Evolutionary conservation across 2,797 vertebrate genomes (phyloP), one percentile per base, ranked within the genome.

Genomic region (Hyperoplus lanceolatus): DNA sequence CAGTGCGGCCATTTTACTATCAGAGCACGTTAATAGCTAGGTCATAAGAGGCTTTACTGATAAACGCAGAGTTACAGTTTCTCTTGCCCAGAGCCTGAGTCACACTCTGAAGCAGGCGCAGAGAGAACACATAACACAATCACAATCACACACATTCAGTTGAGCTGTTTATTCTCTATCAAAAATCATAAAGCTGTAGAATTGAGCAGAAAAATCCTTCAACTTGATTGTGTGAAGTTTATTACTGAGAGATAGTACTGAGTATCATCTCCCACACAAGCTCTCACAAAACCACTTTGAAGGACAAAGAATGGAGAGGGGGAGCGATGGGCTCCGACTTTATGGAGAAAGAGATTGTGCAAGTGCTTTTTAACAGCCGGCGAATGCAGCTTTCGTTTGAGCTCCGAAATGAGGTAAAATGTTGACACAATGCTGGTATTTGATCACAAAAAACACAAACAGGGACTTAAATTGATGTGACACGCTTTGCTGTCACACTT

Each of bases 191-290:
- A 73, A 7, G 11, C 57, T 81, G 46, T 11, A 56, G 18, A 66
- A 57, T 57, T 50, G 46, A 53, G 45, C 46, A 41, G 45, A 72
- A 73, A 83, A 71, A 43, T 29, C 41, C 62, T 76, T 72, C 53
- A 53, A 43, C 16, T 70, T 67, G 56, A 70, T 68, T 79, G 39
- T 54, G 63, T 43, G 62, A 50, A 29, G n/a, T 83, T 80, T 70
- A 66, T 72, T 60, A 66, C 65, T n/a, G 18, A 36, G 49, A 46
- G 56, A 9, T 15, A 39, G 13, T 56, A 45, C 71, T 71, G 55
- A 68, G n/a, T 66, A 72, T 70, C 43, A 66, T 49, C 55, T 38
- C 57, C 56, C 66, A 69, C 68, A 69, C 6, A 79, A 70, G 58
- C 18, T 8, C 12, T 21, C 53, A 51, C 13, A 36, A 55, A 70